phyloP scores from a whole-genome alignment of 1,140 invertebrate species.

The Brachionus calyciflorus region DNA sequence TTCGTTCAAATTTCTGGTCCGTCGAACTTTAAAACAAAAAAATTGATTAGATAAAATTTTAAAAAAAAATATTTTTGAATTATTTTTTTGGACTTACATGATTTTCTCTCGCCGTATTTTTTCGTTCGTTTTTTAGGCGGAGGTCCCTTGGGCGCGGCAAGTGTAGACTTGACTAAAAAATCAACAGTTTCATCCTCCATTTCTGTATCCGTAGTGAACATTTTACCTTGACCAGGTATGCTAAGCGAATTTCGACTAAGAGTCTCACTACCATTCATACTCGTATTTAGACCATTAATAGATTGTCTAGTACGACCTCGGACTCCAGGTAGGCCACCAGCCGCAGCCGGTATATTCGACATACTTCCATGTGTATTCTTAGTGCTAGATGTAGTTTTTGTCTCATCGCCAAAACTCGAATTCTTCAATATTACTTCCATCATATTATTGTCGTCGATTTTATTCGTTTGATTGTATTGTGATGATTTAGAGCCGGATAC shows the following conservation, averaged over 20 bases:
- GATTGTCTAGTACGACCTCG: slow-evolving; percentile 42
- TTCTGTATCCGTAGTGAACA: slow-evolving; percentile 44
- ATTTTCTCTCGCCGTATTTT: slow-evolving; percentile 44
- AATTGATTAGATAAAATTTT: background rate
- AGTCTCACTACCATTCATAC: slow-evolving; percentile 11
- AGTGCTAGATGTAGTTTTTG: background rate
- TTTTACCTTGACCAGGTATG: slow-evolving; percentile 42
- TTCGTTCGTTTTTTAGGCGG: slow-evolving; percentile 43
- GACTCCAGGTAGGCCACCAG: slow-evolving; percentile 35
- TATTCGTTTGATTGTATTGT: background rate
- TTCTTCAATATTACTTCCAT: slow-evolving; percentile 44
- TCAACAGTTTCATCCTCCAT: slow-evolving; percentile 45
- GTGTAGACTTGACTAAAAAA: slow-evolving; percentile 18
- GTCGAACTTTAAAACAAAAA: slow-evolving; percentile 19
- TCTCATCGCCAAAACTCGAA: background rate
- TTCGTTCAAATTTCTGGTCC: slow-evolving; percentile 35
- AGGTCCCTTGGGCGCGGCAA: slow-evolving; percentile 17
- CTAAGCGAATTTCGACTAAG: slow-evolving; percentile 20
- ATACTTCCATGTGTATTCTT: slow-evolving; percentile 12
- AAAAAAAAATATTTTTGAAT: background rate
- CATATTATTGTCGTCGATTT: slow-evolving; percentile 28
- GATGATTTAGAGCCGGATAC: slow-evolving; percentile 8
- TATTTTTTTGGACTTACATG: slow-evolving; percentile 20
- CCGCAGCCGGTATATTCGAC: slow-evolving; percentile 5
- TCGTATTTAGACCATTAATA: slow-evolving; percentile 11